Evolutionary conservation across 2,797 vertebrate genomes (phyloP), one percentile per base, ranked within the genome.

Genomic region (Apogon talboti): DNA sequence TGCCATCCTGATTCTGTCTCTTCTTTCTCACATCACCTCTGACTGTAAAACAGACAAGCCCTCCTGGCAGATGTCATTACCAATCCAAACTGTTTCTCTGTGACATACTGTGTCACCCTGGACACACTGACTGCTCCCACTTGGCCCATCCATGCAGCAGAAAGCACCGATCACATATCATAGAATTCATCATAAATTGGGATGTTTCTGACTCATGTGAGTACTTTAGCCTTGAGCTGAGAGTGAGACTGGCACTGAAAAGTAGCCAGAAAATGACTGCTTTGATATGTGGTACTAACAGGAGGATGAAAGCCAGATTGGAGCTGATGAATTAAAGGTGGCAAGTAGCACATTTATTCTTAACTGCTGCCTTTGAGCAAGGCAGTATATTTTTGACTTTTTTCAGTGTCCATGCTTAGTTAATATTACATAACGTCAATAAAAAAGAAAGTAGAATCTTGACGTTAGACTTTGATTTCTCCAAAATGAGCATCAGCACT

Each of bases 1-100:
- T 70, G 68, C 71, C 81, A 82, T 82, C 81, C 85, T 69, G 79
- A 85, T 87, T 87, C 79, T 82, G 76, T 86, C 85, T 83, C 65
- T 18, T 86, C 73, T 47, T 74, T 58, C 71, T 84, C 73, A 35
- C 83, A 51, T 87, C 82, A 87, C 80, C 64, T 83, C 82, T 65
- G 75, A 82, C 81, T 84, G 66, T 71, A 69, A 74, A 87, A 67
- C 71, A 74, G 78, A 81, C 86, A 77, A 67, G 67, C 67, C 71
- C 81, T 79, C 73, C 76, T 83, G 83, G 81, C 86, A 79, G 14
- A 79, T 87, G 86, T 82, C 85, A 74, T 79, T 77, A 80, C 70
- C 43, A 24, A 82, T 88, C 65, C 69, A 51, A 44, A 64, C 43
- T 9, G 43, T 54, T 59, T 76, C 53, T 53, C 59, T 11, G 46